These are phyloP conservation scores for Onychostoma macrolepis DNA, from an alignment of 2,113 vertebrate genomes.

Conservation along the genomic window DNA sequence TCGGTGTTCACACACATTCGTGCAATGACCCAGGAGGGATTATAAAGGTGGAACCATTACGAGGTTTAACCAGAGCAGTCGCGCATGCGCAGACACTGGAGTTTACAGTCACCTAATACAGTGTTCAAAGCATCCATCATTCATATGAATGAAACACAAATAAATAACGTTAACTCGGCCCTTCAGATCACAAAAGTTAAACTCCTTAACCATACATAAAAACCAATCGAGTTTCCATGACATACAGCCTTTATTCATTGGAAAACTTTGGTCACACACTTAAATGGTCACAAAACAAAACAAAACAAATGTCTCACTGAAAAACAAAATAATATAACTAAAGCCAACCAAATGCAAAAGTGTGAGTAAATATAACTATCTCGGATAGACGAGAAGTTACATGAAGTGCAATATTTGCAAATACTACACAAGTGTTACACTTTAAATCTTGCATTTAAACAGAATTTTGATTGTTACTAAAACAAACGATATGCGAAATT, in stretches of 20 bases:
- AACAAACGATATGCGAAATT: neutral
- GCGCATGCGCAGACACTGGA: slow-evolving; percentile 27
- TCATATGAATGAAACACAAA: neutral
- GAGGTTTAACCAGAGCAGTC: neutral
- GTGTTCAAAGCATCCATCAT: neutral
- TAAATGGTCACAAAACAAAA: neutral
- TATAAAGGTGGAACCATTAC: neutral
- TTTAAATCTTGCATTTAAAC: neutral
- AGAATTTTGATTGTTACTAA: neutral
- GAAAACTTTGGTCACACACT: neutral
- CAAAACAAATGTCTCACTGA: neutral
- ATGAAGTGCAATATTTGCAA: neutral
- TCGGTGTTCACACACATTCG: neutral
- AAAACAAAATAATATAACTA: neutral
- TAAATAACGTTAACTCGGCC: neutral
- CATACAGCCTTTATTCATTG: neutral
- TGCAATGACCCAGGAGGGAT: slow-evolving; percentile 11
- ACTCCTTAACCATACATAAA: neutral
- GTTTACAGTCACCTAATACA: slow-evolving; percentile 1
- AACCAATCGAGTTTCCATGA: neutral
- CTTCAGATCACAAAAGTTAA: neutral
- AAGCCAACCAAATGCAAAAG: neutral
- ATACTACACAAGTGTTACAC: neutral
- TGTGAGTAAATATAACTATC: neutral
- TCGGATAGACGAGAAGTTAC: neutral